Conservation (phyloP, 2,797 vertebrate genomes). For the Chloroceryle amazona region DNA sequence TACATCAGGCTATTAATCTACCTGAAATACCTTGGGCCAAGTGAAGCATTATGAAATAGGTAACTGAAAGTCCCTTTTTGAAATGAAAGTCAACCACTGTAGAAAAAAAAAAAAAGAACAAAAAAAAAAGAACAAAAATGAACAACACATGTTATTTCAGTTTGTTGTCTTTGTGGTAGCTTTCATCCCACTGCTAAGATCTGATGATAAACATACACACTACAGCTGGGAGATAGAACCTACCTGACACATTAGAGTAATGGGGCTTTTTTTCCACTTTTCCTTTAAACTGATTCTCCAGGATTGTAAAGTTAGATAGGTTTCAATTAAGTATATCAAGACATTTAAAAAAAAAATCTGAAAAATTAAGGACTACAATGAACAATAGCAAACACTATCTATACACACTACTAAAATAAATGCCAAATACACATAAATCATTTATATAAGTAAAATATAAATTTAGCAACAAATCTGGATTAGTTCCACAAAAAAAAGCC, state of each 20-base stretch:
- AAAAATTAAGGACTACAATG: neutral
- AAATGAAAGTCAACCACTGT: slow-evolving; percentile 73
- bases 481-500: neutral
- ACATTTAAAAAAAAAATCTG: neutral
- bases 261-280: fast-evolving
- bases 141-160: neutral
- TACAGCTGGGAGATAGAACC: neutral
- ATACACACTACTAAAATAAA: neutral
- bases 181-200: neutral
- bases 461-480: neutral
- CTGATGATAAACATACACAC: neutral
- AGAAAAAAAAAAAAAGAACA: slow-evolving; percentile 45
- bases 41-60: slow-evolving; percentile 84
- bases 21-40: slow-evolving; percentile 86
- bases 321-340: neutral
- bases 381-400: neutral
- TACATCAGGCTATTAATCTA: slow-evolving; percentile 86
- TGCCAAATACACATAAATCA: neutral
- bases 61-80: slow-evolving; percentile 80
- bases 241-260: neutral
- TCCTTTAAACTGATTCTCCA: neutral
- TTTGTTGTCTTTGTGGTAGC: slow-evolving; percentile 7
- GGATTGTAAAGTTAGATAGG: neutral
- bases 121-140: neutral
- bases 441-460: neutral